Percentiles rank a stretch among this genome's conserved stretches.
Conservation (phyloP, 2,888 invertebrate species). For the Trichopoda pennipes region DNA sequence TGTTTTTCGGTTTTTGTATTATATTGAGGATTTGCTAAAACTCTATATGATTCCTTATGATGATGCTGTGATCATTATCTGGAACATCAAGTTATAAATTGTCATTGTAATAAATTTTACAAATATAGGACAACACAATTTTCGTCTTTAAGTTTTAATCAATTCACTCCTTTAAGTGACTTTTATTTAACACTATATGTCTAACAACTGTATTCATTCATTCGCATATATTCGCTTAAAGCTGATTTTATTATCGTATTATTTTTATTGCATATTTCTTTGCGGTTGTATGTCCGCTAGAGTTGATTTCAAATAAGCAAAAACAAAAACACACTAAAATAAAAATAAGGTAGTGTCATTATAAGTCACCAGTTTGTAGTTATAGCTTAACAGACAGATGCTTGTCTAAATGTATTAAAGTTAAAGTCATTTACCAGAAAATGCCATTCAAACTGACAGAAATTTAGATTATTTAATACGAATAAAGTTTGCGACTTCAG, state of each 20-base stretch:
- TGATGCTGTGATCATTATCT: too few species aligned
- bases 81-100: too few species aligned
- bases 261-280: slow-evolving; percentile 12
- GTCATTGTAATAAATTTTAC: too few species aligned
- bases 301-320: slow-evolving; percentile 42
- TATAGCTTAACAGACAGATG: slow-evolving; percentile 67
- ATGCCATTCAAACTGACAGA: slow-evolving; percentile 61
- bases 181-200: slow-evolving; percentile 15
- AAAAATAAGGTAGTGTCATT: slow-evolving; percentile 64
- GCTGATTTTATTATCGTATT: slow-evolving; percentile 26
- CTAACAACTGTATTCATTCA: slow-evolving; percentile 41
- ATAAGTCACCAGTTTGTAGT: slow-evolving; percentile 63
- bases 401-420: slow-evolving; percentile 67
- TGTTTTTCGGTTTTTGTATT: too few species aligned
- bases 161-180: slow-evolving; percentile 23
- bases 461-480: slow-evolving; percentile 47
- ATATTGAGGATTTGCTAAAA: too few species aligned
- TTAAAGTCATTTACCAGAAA: slow-evolving; percentile 65
- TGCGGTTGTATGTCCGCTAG: slow-evolving; percentile 59
- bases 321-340: slow-evolving; percentile 20
- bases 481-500: neutral
- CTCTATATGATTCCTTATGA: too few species aligned
- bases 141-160: neutral
- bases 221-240: slow-evolving; percentile 22
- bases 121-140: too few species aligned